phyloP scores from a whole-genome alignment of 2,113 vertebrate species.

The Hyperopisus bebe region DNA sequence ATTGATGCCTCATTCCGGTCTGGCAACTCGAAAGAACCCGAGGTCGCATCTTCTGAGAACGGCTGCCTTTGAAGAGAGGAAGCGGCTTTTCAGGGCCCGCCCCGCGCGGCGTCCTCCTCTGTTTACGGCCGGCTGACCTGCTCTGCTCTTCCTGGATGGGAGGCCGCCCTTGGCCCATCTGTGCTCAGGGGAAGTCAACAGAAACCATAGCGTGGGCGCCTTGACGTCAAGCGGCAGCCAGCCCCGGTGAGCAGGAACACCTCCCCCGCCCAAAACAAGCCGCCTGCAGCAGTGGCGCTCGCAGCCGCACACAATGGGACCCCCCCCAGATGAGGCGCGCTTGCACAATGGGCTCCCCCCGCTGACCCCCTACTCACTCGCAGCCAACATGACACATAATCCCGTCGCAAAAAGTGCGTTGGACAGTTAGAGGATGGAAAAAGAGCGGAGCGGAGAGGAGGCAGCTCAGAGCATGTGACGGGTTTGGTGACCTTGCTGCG shows the following conservation, averaged over 20 bases:
- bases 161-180: constrained; percentile 65
- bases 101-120: not conserved
- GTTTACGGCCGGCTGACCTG: constrained; percentile 49
- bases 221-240: constrained; percentile 64
- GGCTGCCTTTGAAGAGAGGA: not conserved
- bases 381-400: not conserved
- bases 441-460: not conserved
- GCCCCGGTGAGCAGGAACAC: constrained; percentile 56
- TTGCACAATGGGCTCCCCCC: not conserved
- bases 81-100: not conserved
- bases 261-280: constrained; percentile 33
- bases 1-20: not conserved
- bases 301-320: not conserved
- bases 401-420: not conserved
- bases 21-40: not conserved
- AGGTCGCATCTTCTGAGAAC: not conserved
- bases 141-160: constrained; percentile 52
- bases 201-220: constrained; percentile 58
- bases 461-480: not conserved
- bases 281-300: not conserved
- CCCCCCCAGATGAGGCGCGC: not conserved
- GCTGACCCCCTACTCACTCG: not conserved
- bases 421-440: not conserved
- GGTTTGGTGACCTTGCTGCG: not conserved
- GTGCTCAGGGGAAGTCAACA: constrained; percentile 69